Percentiles rank a stretch among this genome's conserved stretches.
These are phyloP conservation scores for Neria commutata DNA, from an alignment of 2,888 invertebrate species.

Conservation along the genomic window DNA sequence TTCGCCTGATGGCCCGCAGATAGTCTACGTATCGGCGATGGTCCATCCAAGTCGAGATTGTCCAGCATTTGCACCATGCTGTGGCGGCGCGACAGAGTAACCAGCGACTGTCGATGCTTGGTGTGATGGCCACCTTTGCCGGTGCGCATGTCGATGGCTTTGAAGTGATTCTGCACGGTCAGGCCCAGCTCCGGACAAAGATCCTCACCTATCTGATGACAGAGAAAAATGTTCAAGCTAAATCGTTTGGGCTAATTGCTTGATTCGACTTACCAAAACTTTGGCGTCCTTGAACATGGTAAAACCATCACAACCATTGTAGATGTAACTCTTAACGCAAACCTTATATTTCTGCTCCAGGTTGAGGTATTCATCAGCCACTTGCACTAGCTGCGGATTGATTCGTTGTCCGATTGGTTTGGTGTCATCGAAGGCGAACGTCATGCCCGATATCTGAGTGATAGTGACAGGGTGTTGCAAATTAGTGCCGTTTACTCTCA, in stretches of 20 bases:
- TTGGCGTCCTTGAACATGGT: conserved; percentile 76
- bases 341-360: conserved; percentile 75
- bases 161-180: conserved; percentile 88
- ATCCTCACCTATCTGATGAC: conserved; percentile 82
- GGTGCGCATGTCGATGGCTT: conserved; percentile 79
- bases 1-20: conserved; percentile 57
- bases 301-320: conserved; percentile 85
- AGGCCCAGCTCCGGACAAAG: conserved; percentile 84
- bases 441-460: conserved; percentile 76
- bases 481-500: not conserved
- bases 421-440: conserved; percentile 77
- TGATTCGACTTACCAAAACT: conserved; percentile 68
- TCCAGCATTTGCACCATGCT: conserved; percentile 81
- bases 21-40: conserved; percentile 69
- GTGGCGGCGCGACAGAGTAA: conserved; percentile 80
- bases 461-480: too few species aligned
- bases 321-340: conserved; percentile 82
- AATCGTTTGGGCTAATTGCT: not conserved
- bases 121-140: conserved; percentile 72
- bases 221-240: conserved; percentile 38
- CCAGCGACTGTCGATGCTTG: conserved; percentile 84
- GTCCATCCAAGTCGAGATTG: conserved; percentile 72
- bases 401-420: conserved; percentile 74
- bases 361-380: conserved; percentile 85
- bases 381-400: conserved; percentile 74